Base-by-base conservation (phyloP, 1,140 invertebrate genomes). In the Anastatus disparis region DNA sequence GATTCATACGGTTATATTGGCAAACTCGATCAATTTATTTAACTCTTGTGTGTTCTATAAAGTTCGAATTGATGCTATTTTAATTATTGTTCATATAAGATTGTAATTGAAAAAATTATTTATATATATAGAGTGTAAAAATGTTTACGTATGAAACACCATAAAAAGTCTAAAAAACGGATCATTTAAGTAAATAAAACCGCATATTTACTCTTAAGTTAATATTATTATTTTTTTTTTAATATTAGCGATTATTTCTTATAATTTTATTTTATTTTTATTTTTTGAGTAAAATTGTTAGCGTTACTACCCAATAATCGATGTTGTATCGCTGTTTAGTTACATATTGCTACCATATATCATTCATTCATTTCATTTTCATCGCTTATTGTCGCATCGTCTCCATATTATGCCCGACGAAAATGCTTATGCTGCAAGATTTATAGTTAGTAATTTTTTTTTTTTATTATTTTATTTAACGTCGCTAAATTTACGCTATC, bases 271-370 rank as follows among this genome's bases (percentile, higher is more conserved):
- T 27, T 40, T 44, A 31, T 66, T 44, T 29, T 26, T 56, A 29
- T 64, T 38, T 53, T 63, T 63, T 48, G 20, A 27, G 40, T 22
- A 55, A 58, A 24, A 22, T 44, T 53, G 7, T 70, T 70, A 70
- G 48, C 26, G 27, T 69, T 73, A 59, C 13, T 22, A 50, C 67
- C 31, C 24, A 61, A 59, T 46, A 65, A n/a, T 70, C 29, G 22
- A 52, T 73, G 72, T 73, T 70, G 67, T 70, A 53, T 73, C 38
- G 61, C 31, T 73, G 72, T 73, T n/a, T 73, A 61, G 62, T 65
- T 56, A 64, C 27, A 61, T 27, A 48, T 52, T 64, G 59, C 27
- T 35, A 69, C 26, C 31, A 48, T 35, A 63, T 52, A 55, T 53
- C 26, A 62, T 61, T 58, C 22, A 55, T n/a, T 68, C 50, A 63